These are phyloP conservation scores for Rhagophthalmus giganteus DNA, from an alignment of 2,888 invertebrate species.

Conservation along the genomic window DNA sequence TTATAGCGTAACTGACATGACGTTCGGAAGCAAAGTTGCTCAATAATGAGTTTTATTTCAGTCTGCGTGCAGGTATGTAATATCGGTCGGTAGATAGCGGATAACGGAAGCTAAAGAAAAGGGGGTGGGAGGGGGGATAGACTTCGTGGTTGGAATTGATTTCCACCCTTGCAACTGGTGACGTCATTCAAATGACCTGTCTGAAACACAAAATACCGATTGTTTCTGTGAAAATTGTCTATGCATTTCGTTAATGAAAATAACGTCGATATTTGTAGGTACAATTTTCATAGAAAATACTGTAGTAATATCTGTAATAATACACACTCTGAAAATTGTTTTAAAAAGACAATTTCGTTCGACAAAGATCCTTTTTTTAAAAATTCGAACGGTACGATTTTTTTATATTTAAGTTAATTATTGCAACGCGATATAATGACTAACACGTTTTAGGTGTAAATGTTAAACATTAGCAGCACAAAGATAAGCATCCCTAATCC, in stretches of 20 bases:
- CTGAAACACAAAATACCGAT: conserved; percentile 21
- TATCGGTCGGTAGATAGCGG: conserved; percentile 9
- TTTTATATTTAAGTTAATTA: no score
- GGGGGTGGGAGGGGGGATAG: conserved; percentile 4
- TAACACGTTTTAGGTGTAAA: conserved; percentile 27
- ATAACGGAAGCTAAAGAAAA: conserved; percentile 16
- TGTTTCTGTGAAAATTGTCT: conserved; percentile 21
- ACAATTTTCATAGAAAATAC: no score
- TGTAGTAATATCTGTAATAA: no score
- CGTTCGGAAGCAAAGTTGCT: no score
- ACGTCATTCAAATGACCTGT: conserved; percentile 23
- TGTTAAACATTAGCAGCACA: conserved; percentile 23
- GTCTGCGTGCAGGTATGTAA: conserved; percentile 21
- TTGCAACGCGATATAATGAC: conserved; percentile 17
- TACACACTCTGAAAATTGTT: no score
- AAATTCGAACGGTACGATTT: no score
- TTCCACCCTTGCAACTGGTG: conserved; percentile 23
- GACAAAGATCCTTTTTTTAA: no score
- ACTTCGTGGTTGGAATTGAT: conserved; percentile 22
- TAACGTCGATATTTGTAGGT: no score
- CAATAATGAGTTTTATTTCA: conserved; percentile 20
- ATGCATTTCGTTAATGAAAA: no score
- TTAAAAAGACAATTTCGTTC: no score
- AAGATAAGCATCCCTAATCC: conserved; percentile 28
- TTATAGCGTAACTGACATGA: no score